phyloP scores from a whole-genome alignment of 2,797 vertebrate species.

The Perodicticus potto region DNA sequence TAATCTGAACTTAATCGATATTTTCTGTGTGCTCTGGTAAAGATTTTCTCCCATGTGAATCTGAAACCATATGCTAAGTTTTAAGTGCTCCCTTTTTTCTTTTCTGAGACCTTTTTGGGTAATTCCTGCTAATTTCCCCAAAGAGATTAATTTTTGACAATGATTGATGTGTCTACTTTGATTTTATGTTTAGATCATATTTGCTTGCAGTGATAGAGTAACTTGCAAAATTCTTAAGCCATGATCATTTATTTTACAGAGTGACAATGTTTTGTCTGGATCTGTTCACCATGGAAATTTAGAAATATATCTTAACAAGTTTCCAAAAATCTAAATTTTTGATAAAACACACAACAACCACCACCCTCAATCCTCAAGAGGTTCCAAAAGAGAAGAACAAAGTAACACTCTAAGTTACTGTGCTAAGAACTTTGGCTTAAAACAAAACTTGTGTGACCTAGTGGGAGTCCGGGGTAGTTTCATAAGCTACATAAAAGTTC shows the following conservation, averaged over 20 bases:
- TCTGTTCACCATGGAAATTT: background rate
- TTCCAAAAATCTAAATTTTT: background rate
- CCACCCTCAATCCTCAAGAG: background rate
- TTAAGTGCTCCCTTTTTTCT: background rate
- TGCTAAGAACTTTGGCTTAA: background rate
- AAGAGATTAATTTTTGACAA: background rate
- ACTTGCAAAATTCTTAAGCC: background rate
- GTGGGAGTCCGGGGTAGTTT: background rate
- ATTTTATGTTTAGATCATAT: background rate
- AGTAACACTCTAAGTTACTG: background rate
- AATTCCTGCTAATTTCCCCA: background rate
- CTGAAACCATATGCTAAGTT: slow-evolving; percentile 41
- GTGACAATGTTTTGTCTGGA: background rate
- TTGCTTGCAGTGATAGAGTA: background rate
- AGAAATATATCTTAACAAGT: background rate
- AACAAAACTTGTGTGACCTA: background rate
- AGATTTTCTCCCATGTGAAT: slow-evolving; percentile 38
- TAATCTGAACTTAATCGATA: slow-evolving; percentile 53
- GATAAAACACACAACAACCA: background rate
- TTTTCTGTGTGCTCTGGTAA: slow-evolving; percentile 10
- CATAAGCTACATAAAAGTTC: background rate
- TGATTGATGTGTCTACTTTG: background rate
- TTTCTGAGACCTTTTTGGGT: background rate
- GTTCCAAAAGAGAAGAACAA: background rate
- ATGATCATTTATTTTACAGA: background rate